Percentiles rank a stretch among this genome's conserved stretches.
These are phyloP conservation scores for Gopherus evgoodei DNA, from an alignment of 2,113 vertebrate species.

Conservation along the genomic window DNA sequence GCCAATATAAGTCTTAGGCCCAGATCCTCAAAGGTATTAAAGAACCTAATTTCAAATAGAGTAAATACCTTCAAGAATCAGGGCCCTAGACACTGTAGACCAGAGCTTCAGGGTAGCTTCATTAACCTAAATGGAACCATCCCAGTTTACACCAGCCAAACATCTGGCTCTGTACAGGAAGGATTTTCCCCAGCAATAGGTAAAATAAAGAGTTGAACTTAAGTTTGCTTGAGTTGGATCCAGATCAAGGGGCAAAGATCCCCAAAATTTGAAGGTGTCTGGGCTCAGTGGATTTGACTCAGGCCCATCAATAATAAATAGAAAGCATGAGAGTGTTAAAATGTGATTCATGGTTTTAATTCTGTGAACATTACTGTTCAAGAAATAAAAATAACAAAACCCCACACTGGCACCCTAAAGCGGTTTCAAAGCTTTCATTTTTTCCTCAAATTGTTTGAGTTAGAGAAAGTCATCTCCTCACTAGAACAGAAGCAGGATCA, in stretches of 20 bases:
- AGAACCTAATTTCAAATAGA: background rate
- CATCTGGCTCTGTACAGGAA: background rate
- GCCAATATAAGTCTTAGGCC: background rate
- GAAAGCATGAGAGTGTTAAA: background rate
- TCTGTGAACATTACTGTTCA: background rate
- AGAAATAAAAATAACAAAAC: background rate
- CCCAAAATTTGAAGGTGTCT: background rate
- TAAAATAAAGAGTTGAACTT: background rate
- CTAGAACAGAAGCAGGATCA: background rate
- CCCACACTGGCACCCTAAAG: background rate
- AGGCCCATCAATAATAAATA: background rate
- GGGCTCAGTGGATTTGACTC: background rate
- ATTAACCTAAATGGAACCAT: background rate
- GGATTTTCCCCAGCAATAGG: background rate
- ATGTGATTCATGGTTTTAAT: background rate
- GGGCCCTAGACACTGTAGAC: too few relatives aligned
- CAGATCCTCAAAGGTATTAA: background rate
- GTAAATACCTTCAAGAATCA: too few relatives aligned
- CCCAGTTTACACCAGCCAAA: background rate
- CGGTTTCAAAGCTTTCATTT: background rate
- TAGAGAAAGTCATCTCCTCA: background rate
- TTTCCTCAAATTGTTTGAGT: background rate
- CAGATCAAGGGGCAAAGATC: background rate
- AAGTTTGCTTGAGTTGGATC: conserved; percentile 8
- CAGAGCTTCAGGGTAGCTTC: background rate